Percentiles rank a stretch among this genome's conserved stretches.
Evolutionary conservation across 2,113 vertebrate genomes (phyloP).

Genomic region (Leptodactylus fuscus): DNA sequence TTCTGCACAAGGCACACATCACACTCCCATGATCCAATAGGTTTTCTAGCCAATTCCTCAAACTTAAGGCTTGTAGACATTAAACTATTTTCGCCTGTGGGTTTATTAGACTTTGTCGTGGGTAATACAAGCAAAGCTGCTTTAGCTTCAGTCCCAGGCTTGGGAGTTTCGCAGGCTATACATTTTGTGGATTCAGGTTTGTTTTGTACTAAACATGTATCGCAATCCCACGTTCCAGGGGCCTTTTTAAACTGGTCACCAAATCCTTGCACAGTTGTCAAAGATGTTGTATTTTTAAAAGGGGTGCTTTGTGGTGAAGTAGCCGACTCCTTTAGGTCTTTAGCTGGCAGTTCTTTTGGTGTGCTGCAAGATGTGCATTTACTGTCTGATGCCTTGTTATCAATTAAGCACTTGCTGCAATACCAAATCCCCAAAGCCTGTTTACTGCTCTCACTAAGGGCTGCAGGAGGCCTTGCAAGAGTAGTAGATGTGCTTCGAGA

Average conservation of each 20-base stretch:
- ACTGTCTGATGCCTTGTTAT: slow-evolving; percentile 80
- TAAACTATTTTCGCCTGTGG: slow-evolving; percentile 50
- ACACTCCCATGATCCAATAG: slow-evolving; percentile 91
- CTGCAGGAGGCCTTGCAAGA: slow-evolving; percentile 72
- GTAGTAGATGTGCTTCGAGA: slow-evolving; percentile 67
- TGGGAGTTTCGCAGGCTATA: slow-evolving; percentile 92
- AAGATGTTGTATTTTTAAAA: slow-evolving; percentile 65
- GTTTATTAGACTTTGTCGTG: slow-evolving; percentile 72
- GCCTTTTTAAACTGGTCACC: slow-evolving; percentile 82
- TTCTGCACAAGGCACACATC: slow-evolving; percentile 85
- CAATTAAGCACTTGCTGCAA: slow-evolving; percentile 77
- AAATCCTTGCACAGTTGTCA: slow-evolving; percentile 72
- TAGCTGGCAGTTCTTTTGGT: slow-evolving; percentile 70
- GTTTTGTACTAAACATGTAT: slow-evolving; percentile 94
- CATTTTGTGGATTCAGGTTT: slow-evolving; percentile 91
- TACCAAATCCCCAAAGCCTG: slow-evolving; percentile 78
- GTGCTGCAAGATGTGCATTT: slow-evolving; percentile 84
- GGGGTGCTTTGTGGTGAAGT: slow-evolving; percentile 65
- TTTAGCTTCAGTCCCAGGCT: slow-evolving; percentile 91
- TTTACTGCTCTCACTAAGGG: slow-evolving; percentile 78
- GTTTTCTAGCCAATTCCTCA: slow-evolving; percentile 90
- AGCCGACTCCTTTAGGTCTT: slow-evolving; percentile 67
- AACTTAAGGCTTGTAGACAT: slow-evolving; percentile 78
- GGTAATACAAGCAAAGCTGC: slow-evolving; percentile 78
- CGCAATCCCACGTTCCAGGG: slow-evolving; percentile 90